Conservation (phyloP, 1,140 invertebrate species). For the Branchinecta lindahli region DNA sequence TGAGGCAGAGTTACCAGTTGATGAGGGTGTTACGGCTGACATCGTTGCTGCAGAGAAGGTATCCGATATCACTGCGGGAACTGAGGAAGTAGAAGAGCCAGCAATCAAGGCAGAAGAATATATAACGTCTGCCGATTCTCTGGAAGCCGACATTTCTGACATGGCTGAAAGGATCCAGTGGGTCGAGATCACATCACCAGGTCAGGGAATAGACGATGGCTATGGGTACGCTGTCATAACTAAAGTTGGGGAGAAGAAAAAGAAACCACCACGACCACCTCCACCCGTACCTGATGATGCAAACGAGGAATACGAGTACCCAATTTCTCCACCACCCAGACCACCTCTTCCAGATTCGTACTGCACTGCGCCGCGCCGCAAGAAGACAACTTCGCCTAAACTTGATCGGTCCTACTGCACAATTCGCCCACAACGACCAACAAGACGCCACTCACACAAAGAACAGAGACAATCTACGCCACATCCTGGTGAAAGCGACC, state of each 20-base stretch:
- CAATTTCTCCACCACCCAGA: constrained; percentile 11
- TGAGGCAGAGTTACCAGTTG: no score
- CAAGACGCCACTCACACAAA: not conserved
- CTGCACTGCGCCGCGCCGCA: not conserved
- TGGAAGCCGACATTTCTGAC: not conserved
- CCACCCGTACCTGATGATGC: constrained; percentile 10
- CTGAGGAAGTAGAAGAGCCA: no score
- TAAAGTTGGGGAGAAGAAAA: not conserved
- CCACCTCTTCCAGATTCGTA: constrained; percentile 14
- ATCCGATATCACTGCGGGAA: no score
- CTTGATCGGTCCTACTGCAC: constrained; percentile 17
- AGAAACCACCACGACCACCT: constrained; percentile 15
- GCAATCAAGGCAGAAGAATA: no score
- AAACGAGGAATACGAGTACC: constrained; percentile 11
- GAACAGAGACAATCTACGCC: constrained; percentile 14
- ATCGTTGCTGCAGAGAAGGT: no score
- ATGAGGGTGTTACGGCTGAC: no score
- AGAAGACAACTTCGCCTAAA: not conserved
- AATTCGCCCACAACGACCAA: constrained; percentile 19
- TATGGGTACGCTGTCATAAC: constrained; percentile 2
- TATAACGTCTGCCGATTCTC: no score
- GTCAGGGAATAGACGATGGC: not conserved
- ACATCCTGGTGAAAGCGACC: constrained; percentile 1
- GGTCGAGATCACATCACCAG: not conserved
- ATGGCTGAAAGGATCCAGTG: not conserved